These are phyloP conservation scores for Brachionus sp. DNA, from an alignment of 1,140 invertebrate species.

Conservation along the genomic window DNA sequence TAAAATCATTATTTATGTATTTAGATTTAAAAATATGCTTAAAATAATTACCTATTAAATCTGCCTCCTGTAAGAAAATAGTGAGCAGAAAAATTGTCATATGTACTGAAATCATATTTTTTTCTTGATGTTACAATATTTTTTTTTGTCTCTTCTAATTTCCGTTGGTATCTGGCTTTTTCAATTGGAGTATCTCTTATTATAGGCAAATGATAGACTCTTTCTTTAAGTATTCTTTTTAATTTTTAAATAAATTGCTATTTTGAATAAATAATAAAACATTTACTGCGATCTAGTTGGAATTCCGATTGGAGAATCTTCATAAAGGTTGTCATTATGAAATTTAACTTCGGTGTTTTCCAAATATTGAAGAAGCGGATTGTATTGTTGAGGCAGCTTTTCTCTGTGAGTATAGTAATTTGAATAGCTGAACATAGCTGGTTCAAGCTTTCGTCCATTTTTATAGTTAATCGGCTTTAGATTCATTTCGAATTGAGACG, in stretches of 20 bases:
- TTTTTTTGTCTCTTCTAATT: conserved; percentile 34
- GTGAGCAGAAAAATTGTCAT: conserved; percentile 26
- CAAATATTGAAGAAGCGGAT: conserved; percentile 27
- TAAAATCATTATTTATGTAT: neutral
- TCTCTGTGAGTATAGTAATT: conserved; percentile 34
- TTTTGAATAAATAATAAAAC: neutral
- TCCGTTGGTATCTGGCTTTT: conserved; percentile 18
- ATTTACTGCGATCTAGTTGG: conserved; percentile 28
- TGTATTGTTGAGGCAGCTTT: conserved; percentile 25
- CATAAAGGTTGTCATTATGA: conserved; percentile 41
- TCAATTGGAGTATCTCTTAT: neutral
- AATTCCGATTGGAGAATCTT: neutral
- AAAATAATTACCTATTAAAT: conserved; percentile 10
- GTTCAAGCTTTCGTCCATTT: conserved; percentile 32
- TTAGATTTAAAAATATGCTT: neutral
- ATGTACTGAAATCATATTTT: conserved; percentile 45
- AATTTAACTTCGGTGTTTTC: conserved; percentile 29
- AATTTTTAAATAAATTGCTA: neutral
- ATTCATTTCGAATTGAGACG: neutral
- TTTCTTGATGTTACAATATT: neutral
- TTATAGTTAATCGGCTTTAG: conserved; percentile 17
- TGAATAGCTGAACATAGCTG: conserved; percentile 5
- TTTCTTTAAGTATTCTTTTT: conserved; percentile 35
- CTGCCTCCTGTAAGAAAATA: conserved; percentile 40
- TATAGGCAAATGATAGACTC: conserved; percentile 36